phyloP scores from a whole-genome alignment of 30 jellyfish, hydroid and myxozoan genomes.

The Hydra vulgaris region DNA sequence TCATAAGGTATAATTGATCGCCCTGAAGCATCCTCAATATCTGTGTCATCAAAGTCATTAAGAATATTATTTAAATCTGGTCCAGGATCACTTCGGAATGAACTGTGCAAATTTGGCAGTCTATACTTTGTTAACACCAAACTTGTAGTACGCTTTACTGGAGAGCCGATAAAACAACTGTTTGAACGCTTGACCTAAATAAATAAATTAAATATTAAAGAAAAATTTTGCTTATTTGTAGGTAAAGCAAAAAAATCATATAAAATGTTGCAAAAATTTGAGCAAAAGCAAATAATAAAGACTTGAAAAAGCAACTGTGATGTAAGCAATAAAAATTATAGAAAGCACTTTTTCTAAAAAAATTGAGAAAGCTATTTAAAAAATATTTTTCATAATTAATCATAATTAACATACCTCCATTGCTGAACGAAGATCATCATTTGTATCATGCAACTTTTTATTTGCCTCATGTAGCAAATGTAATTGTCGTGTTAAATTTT shows the following conservation, averaged over 20 bases:
- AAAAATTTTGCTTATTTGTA: background rate
- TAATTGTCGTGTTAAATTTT: constrained; percentile 80
- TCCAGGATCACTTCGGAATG: constrained; percentile 48
- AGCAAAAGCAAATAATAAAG: too few relatives aligned
- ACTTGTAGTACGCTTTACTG: constrained; percentile 28
- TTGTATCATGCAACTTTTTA: constrained; percentile 79
- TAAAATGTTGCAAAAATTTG: too few relatives aligned
- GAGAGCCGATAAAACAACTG: constrained; percentile 2
- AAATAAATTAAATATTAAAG: background rate
- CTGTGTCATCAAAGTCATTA: constrained; percentile 44
- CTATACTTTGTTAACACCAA: background rate
- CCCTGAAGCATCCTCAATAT: constrained; percentile 36
- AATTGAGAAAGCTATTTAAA: background rate
- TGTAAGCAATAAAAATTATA: too few relatives aligned
- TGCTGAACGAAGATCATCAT: constrained; percentile 89
- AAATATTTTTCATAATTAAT: too few relatives aligned
- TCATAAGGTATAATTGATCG: constrained; percentile 53
- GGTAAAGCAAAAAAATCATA: too few relatives aligned
- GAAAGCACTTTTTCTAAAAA: background rate
- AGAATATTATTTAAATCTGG: background rate
- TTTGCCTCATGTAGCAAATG: constrained; percentile 86
- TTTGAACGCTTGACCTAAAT: background rate
- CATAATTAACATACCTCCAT: constrained; percentile 36
- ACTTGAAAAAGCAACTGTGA: too few relatives aligned
- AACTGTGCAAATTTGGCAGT: constrained; percentile 15